Conservation (phyloP, 2,888 invertebrate genomes). For the Coleophora deauratella region DNA sequence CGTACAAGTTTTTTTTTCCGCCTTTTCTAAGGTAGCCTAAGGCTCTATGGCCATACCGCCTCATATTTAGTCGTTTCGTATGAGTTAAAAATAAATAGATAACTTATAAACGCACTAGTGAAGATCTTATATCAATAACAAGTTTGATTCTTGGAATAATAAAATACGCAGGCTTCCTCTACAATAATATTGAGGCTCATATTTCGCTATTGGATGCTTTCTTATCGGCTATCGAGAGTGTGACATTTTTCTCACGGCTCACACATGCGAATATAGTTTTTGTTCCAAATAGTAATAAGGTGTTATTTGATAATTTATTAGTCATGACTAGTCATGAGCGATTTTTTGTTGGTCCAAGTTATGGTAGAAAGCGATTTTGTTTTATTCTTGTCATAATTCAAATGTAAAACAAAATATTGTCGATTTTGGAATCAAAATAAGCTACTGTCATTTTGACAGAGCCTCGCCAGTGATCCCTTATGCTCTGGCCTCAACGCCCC, state of each 20-base stretch:
- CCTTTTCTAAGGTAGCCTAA: too few species aligned
- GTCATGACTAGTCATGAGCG: slow-evolving; percentile 1
- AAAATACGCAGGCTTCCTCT: slow-evolving; percentile 4
- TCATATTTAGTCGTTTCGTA: too few species aligned
- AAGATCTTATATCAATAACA: background rate
- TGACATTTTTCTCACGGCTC: slow-evolving; percentile 45
- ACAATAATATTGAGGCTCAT: slow-evolving; percentile 15
- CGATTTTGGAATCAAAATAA: too few species aligned
- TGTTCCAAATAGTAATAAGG: slow-evolving; percentile 4
- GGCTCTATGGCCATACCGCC: too few species aligned
- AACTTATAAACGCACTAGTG: too few species aligned
- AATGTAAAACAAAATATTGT: too few species aligned
- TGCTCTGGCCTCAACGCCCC: too few species aligned
- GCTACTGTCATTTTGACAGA: too few species aligned
- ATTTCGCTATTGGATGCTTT: slow-evolving; percentile 29
- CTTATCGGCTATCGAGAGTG: slow-evolving; percentile 32
- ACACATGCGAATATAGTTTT: slow-evolving; percentile 18
- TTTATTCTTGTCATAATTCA: too few species aligned
- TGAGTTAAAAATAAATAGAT: too few species aligned
- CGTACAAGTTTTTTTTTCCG: too few species aligned
- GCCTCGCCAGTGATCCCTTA: too few species aligned
- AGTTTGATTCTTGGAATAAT: slow-evolving; percentile 9
- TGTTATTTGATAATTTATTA: slow-evolving; percentile 5
- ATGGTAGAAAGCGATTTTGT: slow-evolving; percentile 8
- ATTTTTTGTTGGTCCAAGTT: slow-evolving; percentile 5